These are phyloP conservation scores for Drosophila nigrodunni DNA, from an alignment of 1,140 invertebrate genomes.

Conservation along the genomic window DNA sequence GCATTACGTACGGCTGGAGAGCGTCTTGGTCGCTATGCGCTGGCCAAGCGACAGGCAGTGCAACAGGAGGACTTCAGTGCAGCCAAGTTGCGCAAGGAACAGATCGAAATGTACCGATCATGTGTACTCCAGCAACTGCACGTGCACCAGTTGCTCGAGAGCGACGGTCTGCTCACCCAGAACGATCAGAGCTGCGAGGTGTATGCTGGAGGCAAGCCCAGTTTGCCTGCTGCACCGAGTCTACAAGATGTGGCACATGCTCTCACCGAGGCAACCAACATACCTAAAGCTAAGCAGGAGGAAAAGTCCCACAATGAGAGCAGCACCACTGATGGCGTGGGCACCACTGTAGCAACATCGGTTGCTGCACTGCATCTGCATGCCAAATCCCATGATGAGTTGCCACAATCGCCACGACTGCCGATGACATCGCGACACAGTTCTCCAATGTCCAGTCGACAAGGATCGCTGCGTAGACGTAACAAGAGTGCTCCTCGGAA, in stretches of 20 bases:
- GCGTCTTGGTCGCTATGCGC: slow-evolving; percentile 94
- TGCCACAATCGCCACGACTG: slow-evolving; percentile 79
- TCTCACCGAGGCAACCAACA: slow-evolving; percentile 66
- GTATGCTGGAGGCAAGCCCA: slow-evolving; percentile 78
- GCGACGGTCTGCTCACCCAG: slow-evolving; percentile 87
- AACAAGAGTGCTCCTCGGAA: slow-evolving; percentile 91
- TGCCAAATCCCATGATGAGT: slow-evolving; percentile 78
- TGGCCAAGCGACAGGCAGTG: slow-evolving; percentile 96
- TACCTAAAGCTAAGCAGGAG: slow-evolving; percentile 58
- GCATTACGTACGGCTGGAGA: slow-evolving; percentile 94
- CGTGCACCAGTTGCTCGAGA: slow-evolving; percentile 91
- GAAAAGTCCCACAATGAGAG: slow-evolving; percentile 72
- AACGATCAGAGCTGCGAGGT: slow-evolving; percentile 80
- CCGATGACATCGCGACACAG: slow-evolving; percentile 72
- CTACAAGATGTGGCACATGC: slow-evolving; percentile 82
- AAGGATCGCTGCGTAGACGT: slow-evolving; percentile 88
- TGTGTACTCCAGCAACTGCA: slow-evolving; percentile 89
- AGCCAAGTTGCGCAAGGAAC: slow-evolving; percentile 94
- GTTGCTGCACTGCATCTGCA: slow-evolving; percentile 57
- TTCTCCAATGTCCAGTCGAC: slow-evolving; percentile 85
- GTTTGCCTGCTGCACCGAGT: slow-evolving; percentile 77
- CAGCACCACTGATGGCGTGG: slow-evolving; percentile 41
- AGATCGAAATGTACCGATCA: slow-evolving; percentile 92
- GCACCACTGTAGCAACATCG: neutral
- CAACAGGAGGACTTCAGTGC: slow-evolving; percentile 95